Evolutionary conservation across 2,888 invertebrate genomes (phyloP).

Genomic region (Fragum fragum): DNA sequence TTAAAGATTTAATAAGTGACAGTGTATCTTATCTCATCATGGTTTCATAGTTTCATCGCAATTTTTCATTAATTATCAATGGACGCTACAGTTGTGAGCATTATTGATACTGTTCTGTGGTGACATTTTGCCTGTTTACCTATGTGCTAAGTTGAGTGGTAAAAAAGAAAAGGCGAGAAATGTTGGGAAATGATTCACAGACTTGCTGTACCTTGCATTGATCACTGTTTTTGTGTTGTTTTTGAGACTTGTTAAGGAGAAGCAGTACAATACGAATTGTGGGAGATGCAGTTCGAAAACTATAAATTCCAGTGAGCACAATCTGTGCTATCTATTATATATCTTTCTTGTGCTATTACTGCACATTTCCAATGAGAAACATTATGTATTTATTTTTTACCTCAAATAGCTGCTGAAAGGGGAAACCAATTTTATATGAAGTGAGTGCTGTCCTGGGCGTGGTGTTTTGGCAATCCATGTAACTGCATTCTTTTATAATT

Average conservation of each 20-base stretch:
- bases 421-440: not conserved
- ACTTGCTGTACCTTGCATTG: not conserved
- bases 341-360: not conserved
- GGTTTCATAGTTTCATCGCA: constrained; percentile 11
- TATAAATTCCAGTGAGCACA: constrained; percentile 8
- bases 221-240: constrained; percentile 1
- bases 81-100: constrained; percentile 14
- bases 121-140: not conserved
- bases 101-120: constrained; percentile 1
- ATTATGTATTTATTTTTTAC: constrained; percentile 27
- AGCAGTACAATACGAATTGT: not conserved
- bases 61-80: not conserved
- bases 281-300: not conserved
- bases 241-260: not conserved
- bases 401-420: constrained; percentile 38
- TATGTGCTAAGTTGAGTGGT: not conserved
- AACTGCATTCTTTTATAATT: too few relatives aligned
- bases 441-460: constrained; percentile 7
- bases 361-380: not conserved
- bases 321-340: constrained; percentile 5
- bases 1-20: constrained; percentile 17
- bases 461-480: too few relatives aligned
- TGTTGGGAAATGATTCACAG: not conserved
- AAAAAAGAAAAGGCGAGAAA: not conserved
- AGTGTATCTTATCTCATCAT: constrained; percentile 28